Percentiles rank a stretch among this genome's conserved stretches.
Conservation (phyloP, 2,888 invertebrate species). For the Zygothrica quintamaculata region DNA sequence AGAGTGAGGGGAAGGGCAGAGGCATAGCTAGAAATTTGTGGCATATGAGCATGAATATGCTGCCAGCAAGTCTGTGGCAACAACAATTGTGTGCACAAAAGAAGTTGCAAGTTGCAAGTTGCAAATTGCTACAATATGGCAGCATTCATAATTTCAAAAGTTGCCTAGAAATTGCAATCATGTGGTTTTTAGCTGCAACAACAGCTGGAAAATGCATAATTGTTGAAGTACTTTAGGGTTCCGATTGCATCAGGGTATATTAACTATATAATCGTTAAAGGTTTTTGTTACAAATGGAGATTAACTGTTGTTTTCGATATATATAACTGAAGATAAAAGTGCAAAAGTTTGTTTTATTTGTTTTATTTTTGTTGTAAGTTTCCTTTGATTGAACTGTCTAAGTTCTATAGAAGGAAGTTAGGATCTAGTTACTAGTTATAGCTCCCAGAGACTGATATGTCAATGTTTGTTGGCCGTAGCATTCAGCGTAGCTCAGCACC, state of each 20-base stretch:
- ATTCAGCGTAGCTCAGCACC: conserved; percentile 53
- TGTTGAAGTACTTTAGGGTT: too few relatives aligned
- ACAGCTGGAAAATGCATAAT: too few relatives aligned
- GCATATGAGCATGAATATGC: conserved; percentile 31
- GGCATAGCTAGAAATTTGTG: conserved; percentile 41
- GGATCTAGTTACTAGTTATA: background rate
- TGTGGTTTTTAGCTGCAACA: conserved; percentile 5
- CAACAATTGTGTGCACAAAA: conserved; percentile 60
- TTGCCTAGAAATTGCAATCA: conserved; percentile 11
- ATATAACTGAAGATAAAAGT: too few relatives aligned
- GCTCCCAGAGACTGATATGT: conserved; percentile 27
- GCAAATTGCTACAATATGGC: conserved; percentile 65
- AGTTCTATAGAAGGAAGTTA: too few relatives aligned
- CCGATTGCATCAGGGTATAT: background rate
- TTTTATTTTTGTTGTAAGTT: background rate
- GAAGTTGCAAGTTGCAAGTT: conserved; percentile 28
- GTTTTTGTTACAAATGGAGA: too few relatives aligned
- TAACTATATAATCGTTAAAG: background rate
- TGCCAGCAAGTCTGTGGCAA: conserved; percentile 28
- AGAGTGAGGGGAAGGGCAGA: conserved; percentile 20
- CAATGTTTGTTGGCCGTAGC: conserved; percentile 53
- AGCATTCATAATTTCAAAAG: conserved; percentile 69
- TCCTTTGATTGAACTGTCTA: conserved; percentile 28
- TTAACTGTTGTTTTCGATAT: too few relatives aligned
- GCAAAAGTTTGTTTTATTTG: too few relatives aligned